Evolutionary conservation across 2,113 vertebrate genomes (phyloP).

Genomic region (Trogon melanurus): DNA sequence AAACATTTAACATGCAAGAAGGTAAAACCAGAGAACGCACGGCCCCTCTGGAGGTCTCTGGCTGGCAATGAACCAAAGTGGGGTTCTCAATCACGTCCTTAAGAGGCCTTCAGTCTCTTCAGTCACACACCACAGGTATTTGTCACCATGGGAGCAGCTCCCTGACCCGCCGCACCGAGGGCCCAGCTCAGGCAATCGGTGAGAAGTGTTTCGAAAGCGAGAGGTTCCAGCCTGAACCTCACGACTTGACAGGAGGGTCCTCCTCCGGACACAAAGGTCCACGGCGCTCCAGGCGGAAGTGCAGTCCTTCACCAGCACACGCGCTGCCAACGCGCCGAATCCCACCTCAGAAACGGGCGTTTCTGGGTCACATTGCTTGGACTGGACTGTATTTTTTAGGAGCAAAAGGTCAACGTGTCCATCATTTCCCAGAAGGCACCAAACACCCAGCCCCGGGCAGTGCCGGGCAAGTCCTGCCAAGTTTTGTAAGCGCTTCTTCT

Average conservation of each 20-base stretch:
- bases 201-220: too few relatives aligned
- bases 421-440: not conserved
- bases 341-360: not conserved
- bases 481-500: not conserved
- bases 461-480: not conserved
- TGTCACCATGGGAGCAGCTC: not conserved
- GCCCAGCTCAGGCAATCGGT: not conserved
- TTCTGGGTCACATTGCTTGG: not conserved
- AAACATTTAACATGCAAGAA: not conserved
- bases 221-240: too few relatives aligned
- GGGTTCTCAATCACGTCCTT: not conserved
- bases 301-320: not conserved
- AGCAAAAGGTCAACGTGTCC: not conserved
- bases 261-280: not conserved
- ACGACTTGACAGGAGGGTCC: too few relatives aligned
- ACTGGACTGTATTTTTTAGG: not conserved
- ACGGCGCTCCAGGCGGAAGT: not conserved
- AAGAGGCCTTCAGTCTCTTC: not conserved
- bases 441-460: too few relatives aligned
- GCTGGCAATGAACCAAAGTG: not conserved
- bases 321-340: rapidly evolving
- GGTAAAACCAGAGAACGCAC: not conserved
- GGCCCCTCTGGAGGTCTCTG: slow-evolving; percentile 4
- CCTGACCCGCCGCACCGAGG: not conserved
- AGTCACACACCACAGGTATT: not conserved